A percentile compares a stretch with the other conserved stretches of the same genome.
These are phyloP conservation scores for Aradophagus sp. DNA, from an alignment of 1,140 invertebrate genomes.

Conservation along the genomic window DNA sequence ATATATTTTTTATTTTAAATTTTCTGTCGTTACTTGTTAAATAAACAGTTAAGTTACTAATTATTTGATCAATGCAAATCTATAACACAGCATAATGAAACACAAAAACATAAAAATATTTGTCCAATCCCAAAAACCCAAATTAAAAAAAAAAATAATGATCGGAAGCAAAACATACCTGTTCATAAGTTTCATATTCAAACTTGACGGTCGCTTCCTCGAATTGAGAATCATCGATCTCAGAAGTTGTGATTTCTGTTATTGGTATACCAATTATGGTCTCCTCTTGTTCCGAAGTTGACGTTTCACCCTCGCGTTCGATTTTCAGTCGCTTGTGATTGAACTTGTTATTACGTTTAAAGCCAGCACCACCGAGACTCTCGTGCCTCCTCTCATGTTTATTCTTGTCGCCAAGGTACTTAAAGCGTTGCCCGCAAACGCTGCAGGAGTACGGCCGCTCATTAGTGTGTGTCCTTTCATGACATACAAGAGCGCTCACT, in stretches of 20 bases:
- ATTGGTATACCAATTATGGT: constrained; percentile 17
- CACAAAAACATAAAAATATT: too few species aligned
- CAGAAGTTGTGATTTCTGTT: constrained; percentile 22
- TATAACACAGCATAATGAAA: too few species aligned
- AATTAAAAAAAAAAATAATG: too few species aligned
- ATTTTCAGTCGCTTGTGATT: constrained; percentile 51
- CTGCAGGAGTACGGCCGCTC: constrained; percentile 98
- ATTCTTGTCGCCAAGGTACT: constrained; percentile 87
- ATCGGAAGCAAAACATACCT: too few species aligned
- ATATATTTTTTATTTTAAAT: too few species aligned
- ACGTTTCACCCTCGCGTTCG: constrained; percentile 54
- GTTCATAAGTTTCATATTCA: constrained; percentile 65
- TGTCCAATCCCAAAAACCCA: too few species aligned
- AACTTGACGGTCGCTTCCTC: constrained; percentile 62
- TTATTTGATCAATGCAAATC: too few species aligned
- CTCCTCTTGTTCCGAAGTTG: constrained; percentile 62
- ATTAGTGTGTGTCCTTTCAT: constrained; percentile 97
- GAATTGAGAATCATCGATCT: constrained; percentile 39
- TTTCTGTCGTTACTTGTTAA: too few species aligned
- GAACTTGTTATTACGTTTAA: constrained; percentile 69
- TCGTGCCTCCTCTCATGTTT: constrained; percentile 73
- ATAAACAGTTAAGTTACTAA: too few species aligned
- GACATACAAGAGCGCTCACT: constrained; percentile 76
- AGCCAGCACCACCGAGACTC: constrained; percentile 69
- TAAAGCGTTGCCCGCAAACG: constrained; percentile 96